A percentile compares a stretch with the other conserved stretches of the same genome.
phyloP scores from a whole-genome alignment of 2,888 invertebrate genomes.

The Leptopilina myrica region DNA sequence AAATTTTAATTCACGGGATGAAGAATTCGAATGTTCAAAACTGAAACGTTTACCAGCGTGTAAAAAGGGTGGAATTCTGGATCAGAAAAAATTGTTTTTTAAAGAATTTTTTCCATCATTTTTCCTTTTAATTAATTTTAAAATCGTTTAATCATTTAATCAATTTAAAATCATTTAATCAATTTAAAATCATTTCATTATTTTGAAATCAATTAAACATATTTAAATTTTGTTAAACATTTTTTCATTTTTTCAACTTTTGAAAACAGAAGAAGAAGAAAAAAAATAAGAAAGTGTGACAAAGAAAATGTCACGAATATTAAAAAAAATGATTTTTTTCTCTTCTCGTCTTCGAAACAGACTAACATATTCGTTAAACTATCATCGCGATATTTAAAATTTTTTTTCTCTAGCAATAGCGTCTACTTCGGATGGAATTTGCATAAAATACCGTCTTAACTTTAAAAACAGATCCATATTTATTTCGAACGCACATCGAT shows the following conservation, averaged over 20 bases:
- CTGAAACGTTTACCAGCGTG: slow-evolving; percentile 28
- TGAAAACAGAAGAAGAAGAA: too few species aligned
- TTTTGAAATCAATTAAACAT: too few species aligned
- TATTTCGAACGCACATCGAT: slow-evolving; percentile 18
- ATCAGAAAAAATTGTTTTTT: background rate
- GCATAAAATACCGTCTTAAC: slow-evolving; percentile 22
- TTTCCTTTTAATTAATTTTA: too few species aligned
- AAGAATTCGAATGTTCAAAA: slow-evolving; percentile 38
- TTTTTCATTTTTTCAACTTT: too few species aligned
- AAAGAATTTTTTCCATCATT: too few species aligned
- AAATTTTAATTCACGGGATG: background rate
- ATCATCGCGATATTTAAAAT: slow-evolving; percentile 31
- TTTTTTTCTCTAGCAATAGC: slow-evolving; percentile 18
- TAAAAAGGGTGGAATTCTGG: slow-evolving; percentile 26
- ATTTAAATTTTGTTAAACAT: too few species aligned
- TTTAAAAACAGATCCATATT: slow-evolving; percentile 28
- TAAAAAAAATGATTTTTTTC: background rate
- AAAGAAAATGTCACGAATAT: background rate
- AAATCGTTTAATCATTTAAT: too few species aligned
- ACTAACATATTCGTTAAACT: slow-evolving; percentile 25
- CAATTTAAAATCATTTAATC: too few species aligned
- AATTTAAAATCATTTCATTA: too few species aligned
- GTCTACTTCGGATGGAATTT: slow-evolving; percentile 35
- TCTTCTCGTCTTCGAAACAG: slow-evolving; percentile 30
- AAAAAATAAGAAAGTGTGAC: background rate